Conservation (phyloP, 2,113 vertebrate genomes). For the Rana temporaria region DNA sequence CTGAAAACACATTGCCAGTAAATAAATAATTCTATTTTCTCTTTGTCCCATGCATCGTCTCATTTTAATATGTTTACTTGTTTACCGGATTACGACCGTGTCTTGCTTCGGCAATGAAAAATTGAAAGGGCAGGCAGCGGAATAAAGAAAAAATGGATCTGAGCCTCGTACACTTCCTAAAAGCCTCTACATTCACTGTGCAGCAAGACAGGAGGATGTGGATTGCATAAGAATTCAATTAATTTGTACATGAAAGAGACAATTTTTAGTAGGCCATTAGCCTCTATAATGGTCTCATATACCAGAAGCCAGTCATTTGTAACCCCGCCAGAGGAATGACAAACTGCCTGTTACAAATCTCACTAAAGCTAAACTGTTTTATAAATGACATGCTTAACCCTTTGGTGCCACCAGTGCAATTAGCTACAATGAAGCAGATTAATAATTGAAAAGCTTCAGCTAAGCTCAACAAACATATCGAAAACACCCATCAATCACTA, state of each 20-base stretch:
- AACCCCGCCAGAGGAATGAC: slow-evolving; percentile 67
- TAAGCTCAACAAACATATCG: slow-evolving; percentile 42
- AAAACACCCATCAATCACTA: slow-evolving; percentile 30
- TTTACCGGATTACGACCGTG: slow-evolving; percentile 44
- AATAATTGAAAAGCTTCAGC: slow-evolving; percentile 35
- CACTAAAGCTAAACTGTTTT: slow-evolving; percentile 62
- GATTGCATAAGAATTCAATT: slow-evolving; percentile 74
- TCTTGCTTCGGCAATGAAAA: slow-evolving; percentile 57
- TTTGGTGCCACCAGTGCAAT: slow-evolving; percentile 55
- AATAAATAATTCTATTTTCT: slow-evolving; percentile 39
- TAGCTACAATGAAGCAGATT: slow-evolving; percentile 53
- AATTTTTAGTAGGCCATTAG: slow-evolving; percentile 71
- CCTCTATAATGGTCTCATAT: slow-evolving; percentile 68
- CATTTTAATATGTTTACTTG: slow-evolving; percentile 54
- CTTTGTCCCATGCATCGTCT: slow-evolving; percentile 47
- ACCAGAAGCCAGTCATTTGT: slow-evolving; percentile 65
- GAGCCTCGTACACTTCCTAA: slow-evolving; percentile 63
- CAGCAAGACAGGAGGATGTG: slow-evolving; percentile 63
- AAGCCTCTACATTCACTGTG: slow-evolving; percentile 58
- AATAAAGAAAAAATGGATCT: slow-evolving; percentile 61
- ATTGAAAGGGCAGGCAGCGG: slow-evolving; percentile 61
- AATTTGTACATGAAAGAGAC: slow-evolving; percentile 73
- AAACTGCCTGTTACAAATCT: slow-evolving; percentile 59
- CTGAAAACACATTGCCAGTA: slow-evolving; percentile 46
- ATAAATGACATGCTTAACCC: slow-evolving; percentile 61